A percentile compares a stretch with the other conserved stretches of the same genome.
Evolutionary conservation across 2,888 invertebrate genomes (phyloP).

Genomic region (Branchipolynoe longqiensis): DNA sequence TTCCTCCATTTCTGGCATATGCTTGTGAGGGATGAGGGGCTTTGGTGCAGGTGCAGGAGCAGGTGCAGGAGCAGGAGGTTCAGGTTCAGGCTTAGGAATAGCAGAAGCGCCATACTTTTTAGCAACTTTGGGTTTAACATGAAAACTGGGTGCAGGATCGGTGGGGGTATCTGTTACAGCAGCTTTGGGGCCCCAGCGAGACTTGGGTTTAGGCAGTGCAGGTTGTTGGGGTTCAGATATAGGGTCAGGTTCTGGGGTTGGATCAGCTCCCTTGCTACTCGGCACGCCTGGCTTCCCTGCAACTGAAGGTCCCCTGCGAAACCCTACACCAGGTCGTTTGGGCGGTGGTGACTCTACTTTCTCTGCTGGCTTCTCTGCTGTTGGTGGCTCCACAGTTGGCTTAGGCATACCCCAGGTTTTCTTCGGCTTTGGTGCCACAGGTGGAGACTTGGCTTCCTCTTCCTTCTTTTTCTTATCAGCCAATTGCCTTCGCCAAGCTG

Average conservation of each 20-base stretch:
- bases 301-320: slow-evolving; percentile 46
- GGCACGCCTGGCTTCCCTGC: slow-evolving; percentile 1
- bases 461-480: background rate
- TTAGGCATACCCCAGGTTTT: background rate
- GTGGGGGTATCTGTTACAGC: background rate
- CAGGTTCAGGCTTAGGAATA: slow-evolving; percentile 2
- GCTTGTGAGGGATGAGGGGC: slow-evolving; percentile 2
- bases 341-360: background rate
- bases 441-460: background rate
- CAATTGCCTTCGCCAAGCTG: background rate
- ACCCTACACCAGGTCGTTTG: slow-evolving; percentile 51
- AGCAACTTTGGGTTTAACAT: background rate
- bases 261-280: background rate
- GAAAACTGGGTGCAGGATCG: background rate
- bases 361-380: background rate
- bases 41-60: background rate
- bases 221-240: slow-evolving; percentile 9
- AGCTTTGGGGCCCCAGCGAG: background rate
- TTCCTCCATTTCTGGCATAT: slow-evolving; percentile 43
- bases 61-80: background rate
- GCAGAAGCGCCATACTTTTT: background rate
- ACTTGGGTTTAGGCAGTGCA: background rate
- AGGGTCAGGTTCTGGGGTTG: slow-evolving; percentile 12
- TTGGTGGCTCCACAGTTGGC: background rate
- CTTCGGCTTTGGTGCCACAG: slow-evolving; percentile 10